Percentiles rank a stretch among this genome's conserved stretches.
Conservation (phyloP, 53 echinoderm and acorn worm species). For the Holothuria scabra region DNA sequence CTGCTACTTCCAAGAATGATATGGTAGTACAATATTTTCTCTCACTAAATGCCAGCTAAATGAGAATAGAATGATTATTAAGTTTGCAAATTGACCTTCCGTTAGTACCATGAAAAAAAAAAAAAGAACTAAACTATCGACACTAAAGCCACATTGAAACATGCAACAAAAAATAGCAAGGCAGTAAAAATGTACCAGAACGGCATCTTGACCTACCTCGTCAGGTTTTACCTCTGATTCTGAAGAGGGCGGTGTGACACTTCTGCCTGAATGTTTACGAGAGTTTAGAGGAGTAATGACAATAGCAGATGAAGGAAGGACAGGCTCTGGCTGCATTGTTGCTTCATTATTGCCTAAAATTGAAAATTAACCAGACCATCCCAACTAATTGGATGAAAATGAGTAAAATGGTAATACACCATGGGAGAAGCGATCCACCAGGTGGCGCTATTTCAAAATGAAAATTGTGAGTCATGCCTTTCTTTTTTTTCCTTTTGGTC, state of each 20-base stretch:
- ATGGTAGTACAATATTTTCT: too few species aligned
- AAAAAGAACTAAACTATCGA: neutral
- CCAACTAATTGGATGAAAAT: constrained; percentile 1
- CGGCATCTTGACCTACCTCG: constrained; percentile 49
- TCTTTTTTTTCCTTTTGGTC: too few species aligned
- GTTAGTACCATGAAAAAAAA: constrained; percentile 18
- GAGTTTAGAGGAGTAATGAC: constrained; percentile 54
- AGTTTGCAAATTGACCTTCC: neutral
- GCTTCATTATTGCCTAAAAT: constrained; percentile 40
- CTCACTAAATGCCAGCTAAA: too few species aligned
- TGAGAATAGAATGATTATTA: too few species aligned
- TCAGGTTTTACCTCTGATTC: constrained; percentile 66
- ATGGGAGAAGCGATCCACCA: too few species aligned
- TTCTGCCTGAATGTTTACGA: constrained; percentile 63
- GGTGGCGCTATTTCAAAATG: too few species aligned
- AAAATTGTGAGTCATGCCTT: too few species aligned
- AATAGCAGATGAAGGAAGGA: constrained; percentile 34
- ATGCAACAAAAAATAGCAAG: constrained; percentile 27
- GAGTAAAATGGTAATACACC: neutral
- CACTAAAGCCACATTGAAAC: neutral
- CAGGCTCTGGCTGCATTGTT: constrained; percentile 24
- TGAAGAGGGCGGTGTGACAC: constrained; percentile 66
- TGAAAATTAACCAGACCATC: constrained; percentile 41
- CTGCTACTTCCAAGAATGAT: too few species aligned
- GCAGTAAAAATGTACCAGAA: constrained; percentile 12